Base-by-base conservation (phyloP, 1,140 invertebrate species). In the Aricia agestis region DNA sequence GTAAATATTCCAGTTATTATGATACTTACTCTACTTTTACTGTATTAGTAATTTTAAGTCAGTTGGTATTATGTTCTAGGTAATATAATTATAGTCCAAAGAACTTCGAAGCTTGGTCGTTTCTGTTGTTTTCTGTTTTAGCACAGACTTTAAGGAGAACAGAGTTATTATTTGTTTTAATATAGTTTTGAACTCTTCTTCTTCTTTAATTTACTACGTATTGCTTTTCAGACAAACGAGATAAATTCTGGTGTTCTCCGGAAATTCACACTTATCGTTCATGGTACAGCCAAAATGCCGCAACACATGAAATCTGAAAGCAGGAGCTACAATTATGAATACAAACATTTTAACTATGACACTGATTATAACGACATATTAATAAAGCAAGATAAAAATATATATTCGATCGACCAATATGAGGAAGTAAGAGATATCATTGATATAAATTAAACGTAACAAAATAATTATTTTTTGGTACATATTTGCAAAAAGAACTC, bases 201-300 rank as follows among this genome's bases (percentile, higher is more conserved):
- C 2, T 32, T 32, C 36, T 36, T 36, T 36, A 36, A 36, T 36
- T 36, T n/a, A n/a, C n/a, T n/a, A n/a, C n/a, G n/a, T n/a, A n/a
- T n/a, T n/a, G n/a, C n/a, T n/a, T n/a, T 52, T 19, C 66, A 59
- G 36, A 66, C 86, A 1, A 76, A 84, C 13, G 79, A 84, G 74
- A 75, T 72, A 10, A 95, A 95, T 74, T 77, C 75, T 18, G 95
- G 95, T 13, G 80, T 79, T 45, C 83, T 97, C 7, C 92, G 92
- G 41, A 82, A 92, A 65, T 85, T 94, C 1, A 92, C 81, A 25
- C 78, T 97, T 59, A 91, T 94, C 59, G 77, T 97, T 2, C 95
- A 97, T 78, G 96, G 96, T 25, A 96, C 95, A 0, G 92, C 91
- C 75, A 84, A 93, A 65, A 90, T 90, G 67, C 96, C 96, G 0